Conservation (phyloP, 2,888 invertebrate genomes). For the Rotaria magnacalcarata region DNA sequence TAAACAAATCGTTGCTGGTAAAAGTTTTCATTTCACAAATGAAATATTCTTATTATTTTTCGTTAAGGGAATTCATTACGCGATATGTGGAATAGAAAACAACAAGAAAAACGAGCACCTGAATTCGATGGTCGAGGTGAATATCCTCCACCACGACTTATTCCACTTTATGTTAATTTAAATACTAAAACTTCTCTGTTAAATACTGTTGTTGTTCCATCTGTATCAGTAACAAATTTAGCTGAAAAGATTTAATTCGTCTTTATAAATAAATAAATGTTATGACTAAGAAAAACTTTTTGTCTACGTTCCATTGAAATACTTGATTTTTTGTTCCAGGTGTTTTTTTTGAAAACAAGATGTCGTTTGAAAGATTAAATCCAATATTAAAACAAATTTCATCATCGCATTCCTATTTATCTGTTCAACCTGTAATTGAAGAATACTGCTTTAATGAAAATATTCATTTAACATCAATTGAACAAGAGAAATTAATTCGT, state of each 20-base stretch:
- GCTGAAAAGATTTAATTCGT: neutral
- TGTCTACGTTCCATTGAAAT: neutral
- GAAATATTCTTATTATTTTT: neutral
- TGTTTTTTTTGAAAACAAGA: neutral
- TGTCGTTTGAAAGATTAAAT: neutral
- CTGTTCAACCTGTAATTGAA: neutral
- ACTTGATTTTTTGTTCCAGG: neutral
- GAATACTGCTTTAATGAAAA: neutral
- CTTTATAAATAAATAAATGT: neutral
- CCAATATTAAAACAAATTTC: conserved; percentile 2
- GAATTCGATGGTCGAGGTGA: conserved; percentile 50
- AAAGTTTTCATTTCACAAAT: neutral
- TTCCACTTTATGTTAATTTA: conserved; percentile 62
- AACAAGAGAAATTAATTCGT: conserved; percentile 14
- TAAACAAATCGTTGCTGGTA: conserved; percentile 14
- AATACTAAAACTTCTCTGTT: neutral
- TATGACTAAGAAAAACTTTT: neutral
- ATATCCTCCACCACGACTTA: conserved; percentile 55
- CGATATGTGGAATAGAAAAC: conserved; percentile 29
- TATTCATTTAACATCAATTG: neutral
- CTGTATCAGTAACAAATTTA: neutral
- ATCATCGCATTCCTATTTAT: neutral
- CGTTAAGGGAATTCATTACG: conserved; percentile 1
- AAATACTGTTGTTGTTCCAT: neutral
- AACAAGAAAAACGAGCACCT: conserved; percentile 29